These are phyloP conservation scores for Megaptera novaeangliae DNA, from an alignment of 2,113 vertebrate species.

Conservation along the genomic window DNA sequence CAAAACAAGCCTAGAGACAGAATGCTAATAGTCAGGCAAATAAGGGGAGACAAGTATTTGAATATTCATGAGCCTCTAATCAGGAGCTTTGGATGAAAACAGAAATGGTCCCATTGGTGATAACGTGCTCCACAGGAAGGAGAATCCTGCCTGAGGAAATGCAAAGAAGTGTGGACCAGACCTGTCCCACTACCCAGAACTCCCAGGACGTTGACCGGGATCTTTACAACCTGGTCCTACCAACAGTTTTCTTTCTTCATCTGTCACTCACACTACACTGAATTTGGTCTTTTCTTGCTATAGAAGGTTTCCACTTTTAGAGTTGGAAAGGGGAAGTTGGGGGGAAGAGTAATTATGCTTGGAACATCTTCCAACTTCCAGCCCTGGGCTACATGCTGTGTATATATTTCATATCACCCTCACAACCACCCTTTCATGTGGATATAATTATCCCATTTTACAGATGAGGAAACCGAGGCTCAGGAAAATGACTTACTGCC, in stretches of 20 bases:
- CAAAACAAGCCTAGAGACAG: slow-evolving; percentile 57
- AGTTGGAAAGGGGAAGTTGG: neutral
- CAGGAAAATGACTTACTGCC: neutral
- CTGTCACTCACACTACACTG: neutral
- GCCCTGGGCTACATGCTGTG: neutral
- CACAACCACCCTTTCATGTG: neutral
- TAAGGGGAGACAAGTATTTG: slow-evolving; percentile 69
- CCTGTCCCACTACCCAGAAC: neutral
- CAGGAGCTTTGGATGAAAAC: slow-evolving; percentile 62
- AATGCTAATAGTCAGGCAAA: slow-evolving; percentile 74
- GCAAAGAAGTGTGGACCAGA: neutral
- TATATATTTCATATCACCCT: neutral
- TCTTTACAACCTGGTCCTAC: neutral
- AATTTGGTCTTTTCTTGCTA: neutral
- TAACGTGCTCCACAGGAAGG: neutral
- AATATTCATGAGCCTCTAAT: slow-evolving; percentile 78
- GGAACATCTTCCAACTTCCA: neutral
- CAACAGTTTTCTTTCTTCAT: neutral
- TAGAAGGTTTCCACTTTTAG: neutral
- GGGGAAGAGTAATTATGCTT: neutral
- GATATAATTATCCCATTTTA: neutral
- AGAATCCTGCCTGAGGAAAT: slow-evolving; percentile 18
- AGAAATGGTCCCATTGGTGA: slow-evolving; percentile 52
- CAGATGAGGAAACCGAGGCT: neutral
- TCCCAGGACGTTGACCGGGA: neutral